Percentiles rank a stretch among this genome's conserved stretches.
These are phyloP conservation scores for Orchesellides sinensis DNA, from an alignment of 2,888 invertebrate species.

Conservation along the genomic window DNA sequence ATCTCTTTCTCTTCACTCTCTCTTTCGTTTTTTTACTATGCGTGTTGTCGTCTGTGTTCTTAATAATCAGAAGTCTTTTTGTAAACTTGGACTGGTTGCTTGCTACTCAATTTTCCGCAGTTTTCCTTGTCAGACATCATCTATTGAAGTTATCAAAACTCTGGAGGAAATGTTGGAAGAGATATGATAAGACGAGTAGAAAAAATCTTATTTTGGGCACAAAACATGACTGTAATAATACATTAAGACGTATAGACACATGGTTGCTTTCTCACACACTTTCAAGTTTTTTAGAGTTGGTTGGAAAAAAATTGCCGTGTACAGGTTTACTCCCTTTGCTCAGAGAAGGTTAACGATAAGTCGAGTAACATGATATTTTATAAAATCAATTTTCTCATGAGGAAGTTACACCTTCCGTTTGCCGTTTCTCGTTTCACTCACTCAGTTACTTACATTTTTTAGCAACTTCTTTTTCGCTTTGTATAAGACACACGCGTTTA, in stretches of 20 bases:
- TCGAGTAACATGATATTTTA: slow-evolving; percentile 64
- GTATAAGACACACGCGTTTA: background rate
- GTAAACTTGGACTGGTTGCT: too few relatives aligned
- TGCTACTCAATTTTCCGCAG: too few relatives aligned
- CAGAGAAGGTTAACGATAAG: slow-evolving; percentile 61
- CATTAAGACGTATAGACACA: slow-evolving; percentile 41
- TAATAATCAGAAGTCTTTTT: too few relatives aligned
- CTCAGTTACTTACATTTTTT: background rate
- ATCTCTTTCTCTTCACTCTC: slow-evolving; percentile 45
- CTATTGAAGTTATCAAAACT: slow-evolving; percentile 29
- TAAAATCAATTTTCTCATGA: slow-evolving; percentile 68
- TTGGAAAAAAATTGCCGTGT: slow-evolving; percentile 36
- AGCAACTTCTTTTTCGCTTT: background rate
- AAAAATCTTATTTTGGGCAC: background rate
- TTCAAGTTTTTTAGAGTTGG: background rate
- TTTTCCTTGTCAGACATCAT: background rate
- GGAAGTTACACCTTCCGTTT: slow-evolving; percentile 69
- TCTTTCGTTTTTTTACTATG: background rate
- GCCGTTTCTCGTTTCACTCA: slow-evolving; percentile 52
- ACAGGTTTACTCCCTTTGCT: slow-evolving; percentile 41
- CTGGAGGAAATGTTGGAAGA: background rate
- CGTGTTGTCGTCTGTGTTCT: too few relatives aligned
- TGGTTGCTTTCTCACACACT: slow-evolving; percentile 54
- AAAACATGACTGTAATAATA: slow-evolving; percentile 18
- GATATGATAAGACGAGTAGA: background rate